Evolutionary conservation across 2,113 vertebrate genomes (phyloP).

Genomic region (Porphyrio hochstetteri): DNA sequence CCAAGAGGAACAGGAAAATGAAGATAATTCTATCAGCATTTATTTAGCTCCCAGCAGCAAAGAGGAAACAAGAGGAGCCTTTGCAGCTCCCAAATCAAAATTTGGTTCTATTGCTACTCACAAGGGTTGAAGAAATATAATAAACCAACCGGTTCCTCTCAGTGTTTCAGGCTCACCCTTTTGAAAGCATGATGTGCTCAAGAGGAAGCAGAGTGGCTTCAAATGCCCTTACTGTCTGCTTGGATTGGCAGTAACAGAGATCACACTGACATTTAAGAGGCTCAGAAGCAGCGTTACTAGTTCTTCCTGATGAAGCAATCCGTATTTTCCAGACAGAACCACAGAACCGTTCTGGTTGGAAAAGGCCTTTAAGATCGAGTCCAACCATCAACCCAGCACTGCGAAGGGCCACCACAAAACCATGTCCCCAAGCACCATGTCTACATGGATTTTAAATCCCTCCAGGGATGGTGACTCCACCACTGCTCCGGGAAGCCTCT

Average conservation of each 20-base stretch:
- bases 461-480: too few species aligned
- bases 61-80: not conserved
- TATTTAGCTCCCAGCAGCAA: not conserved
- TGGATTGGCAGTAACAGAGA: not conserved
- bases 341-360: too few species aligned
- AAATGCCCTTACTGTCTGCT: rapidly evolving
- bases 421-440: too few species aligned
- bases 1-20: not conserved
- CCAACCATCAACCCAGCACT: too few species aligned
- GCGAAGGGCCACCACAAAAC: too few species aligned
- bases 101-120: not conserved
- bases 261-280: not conserved
- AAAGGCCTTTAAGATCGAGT: too few species aligned
- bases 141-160: not conserved
- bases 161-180: not conserved
- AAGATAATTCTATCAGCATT: not conserved
- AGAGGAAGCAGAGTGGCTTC: not conserved
- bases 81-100: not conserved
- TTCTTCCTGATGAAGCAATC: constrained; percentile 23
- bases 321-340: not conserved
- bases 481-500: too few species aligned
- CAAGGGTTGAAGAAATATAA: not conserved
- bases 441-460: too few species aligned
- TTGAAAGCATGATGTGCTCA: not conserved
- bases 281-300: not conserved